phyloP scores from a whole-genome alignment of 2,888 invertebrate species.

The Liodrosophila aerea region DNA sequence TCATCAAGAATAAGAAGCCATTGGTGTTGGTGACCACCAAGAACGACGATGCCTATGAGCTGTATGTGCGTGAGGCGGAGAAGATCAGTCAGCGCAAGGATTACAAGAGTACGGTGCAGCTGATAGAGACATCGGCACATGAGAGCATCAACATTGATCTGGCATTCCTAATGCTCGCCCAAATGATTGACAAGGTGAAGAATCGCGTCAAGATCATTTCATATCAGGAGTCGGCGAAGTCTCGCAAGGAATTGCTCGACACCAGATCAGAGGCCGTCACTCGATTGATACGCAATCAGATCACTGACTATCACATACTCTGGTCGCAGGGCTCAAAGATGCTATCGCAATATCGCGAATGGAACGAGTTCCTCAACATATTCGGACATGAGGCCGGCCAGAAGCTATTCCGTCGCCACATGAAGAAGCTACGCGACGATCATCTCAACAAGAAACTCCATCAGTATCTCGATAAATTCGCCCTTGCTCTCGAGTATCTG shows the following conservation, averaged over 20 bases:
- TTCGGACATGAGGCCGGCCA: slow-evolving; percentile 94
- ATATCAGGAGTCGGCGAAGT: slow-evolving; percentile 92
- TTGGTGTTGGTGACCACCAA: slow-evolving; percentile 97
- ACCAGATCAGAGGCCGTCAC: slow-evolving; percentile 95
- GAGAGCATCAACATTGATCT: slow-evolving; percentile 98
- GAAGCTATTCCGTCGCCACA: slow-evolving; percentile 89
- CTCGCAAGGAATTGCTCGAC: slow-evolving; percentile 93
- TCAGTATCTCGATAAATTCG: slow-evolving; percentile 89
- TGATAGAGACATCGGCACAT: slow-evolving; percentile 97
- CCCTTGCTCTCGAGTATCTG: slow-evolving; percentile 89
- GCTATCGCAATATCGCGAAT: slow-evolving; percentile 93
- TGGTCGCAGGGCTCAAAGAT: slow-evolving; percentile 95
- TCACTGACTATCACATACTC: slow-evolving; percentile 91
- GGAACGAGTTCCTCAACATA: slow-evolving; percentile 93
- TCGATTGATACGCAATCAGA: slow-evolving; percentile 91
- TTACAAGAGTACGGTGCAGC: slow-evolving; percentile 92
- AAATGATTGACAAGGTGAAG: slow-evolving; percentile 95
- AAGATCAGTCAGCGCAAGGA: slow-evolving; percentile 94
- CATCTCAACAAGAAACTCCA: slow-evolving; percentile 89
- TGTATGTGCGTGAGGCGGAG: slow-evolving; percentile 94
- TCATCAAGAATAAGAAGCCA: slow-evolving; percentile 96
- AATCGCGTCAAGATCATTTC: slow-evolving; percentile 86
- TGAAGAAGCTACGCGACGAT: slow-evolving; percentile 91
- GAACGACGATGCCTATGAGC: slow-evolving; percentile 95
- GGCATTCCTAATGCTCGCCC: slow-evolving; percentile 94